Conservation (phyloP, 2,113 vertebrate genomes). For the Cisticola juncidis region DNA sequence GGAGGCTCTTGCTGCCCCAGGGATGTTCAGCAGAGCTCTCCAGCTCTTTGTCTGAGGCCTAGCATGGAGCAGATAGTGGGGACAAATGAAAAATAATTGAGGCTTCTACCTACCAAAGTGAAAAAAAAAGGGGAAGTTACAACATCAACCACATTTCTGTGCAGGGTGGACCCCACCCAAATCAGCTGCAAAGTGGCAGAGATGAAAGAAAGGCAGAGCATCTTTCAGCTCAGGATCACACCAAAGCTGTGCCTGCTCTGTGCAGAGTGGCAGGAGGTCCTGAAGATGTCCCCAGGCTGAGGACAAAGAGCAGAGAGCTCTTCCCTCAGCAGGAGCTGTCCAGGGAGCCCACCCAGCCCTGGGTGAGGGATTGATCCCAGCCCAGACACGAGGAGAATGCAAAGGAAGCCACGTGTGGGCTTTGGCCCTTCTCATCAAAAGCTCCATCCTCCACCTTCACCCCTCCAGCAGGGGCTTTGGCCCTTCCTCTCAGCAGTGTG, state of each 20-base stretch:
- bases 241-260: not conserved
- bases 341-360: not conserved
- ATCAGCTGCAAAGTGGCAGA: not conserved
- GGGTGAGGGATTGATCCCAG: not conserved
- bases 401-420: not conserved
- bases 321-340: not conserved
- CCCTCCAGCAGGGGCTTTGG: not conserved
- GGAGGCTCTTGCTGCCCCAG: not conserved
- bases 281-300: not conserved
- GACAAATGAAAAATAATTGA: not conserved
- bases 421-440: not conserved
- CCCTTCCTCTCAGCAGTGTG: not conserved
- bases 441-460: not conserved
- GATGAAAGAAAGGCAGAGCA: not conserved
- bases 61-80: not conserved
- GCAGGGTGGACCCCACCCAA: constrained; percentile 51
- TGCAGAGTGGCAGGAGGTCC: not conserved
- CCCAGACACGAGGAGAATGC: not conserved
- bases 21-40: not conserved
- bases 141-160: constrained; percentile 34
- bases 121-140: constrained; percentile 54
- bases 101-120: constrained; percentile 14
- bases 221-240: not conserved
- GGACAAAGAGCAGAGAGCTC: not conserved
- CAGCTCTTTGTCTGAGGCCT: not conserved